Percentiles rank a stretch among this genome's conserved stretches.
Evolutionary conservation across 2,113 vertebrate genomes (phyloP).

Genomic region (Microtus ochrogaster): DNA sequence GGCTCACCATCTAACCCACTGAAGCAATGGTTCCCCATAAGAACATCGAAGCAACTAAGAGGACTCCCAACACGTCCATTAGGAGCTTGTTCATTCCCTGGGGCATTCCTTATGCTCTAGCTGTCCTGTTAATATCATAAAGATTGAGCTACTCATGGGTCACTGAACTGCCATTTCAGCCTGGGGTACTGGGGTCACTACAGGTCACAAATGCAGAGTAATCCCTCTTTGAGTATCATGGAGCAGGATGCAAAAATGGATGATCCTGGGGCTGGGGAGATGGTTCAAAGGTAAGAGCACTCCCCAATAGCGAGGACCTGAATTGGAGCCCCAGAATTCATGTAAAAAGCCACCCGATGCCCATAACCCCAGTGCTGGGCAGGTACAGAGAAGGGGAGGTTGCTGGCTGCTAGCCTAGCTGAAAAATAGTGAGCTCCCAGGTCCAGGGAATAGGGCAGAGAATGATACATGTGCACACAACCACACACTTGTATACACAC

Average conservation of each 20-base stretch:
- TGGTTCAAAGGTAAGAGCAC: background rate
- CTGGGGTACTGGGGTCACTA: background rate
- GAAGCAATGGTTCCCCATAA: background rate
- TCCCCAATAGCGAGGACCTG: background rate
- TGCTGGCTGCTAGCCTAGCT: background rate
- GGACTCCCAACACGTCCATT: rapidly evolving
- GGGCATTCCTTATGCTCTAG: background rate
- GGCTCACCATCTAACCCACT: background rate
- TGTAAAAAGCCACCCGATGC: background rate
- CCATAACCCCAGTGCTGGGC: background rate
- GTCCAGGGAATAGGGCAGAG: background rate
- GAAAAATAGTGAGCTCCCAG: background rate
- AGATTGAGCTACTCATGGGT: background rate
- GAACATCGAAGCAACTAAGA: background rate
- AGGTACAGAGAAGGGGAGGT: background rate
- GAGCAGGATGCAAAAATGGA: background rate
- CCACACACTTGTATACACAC: background rate
- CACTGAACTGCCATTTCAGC: background rate
- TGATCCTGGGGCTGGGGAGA: background rate
- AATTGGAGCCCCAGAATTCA: background rate
- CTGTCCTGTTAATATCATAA: background rate
- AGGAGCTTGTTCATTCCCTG: background rate
- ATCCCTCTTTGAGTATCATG: background rate
- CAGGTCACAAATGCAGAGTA: background rate
- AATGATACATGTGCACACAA: background rate